Evolutionary conservation across 2,888 invertebrate species (phyloP).

Genomic region (Plebejus anna): DNA sequence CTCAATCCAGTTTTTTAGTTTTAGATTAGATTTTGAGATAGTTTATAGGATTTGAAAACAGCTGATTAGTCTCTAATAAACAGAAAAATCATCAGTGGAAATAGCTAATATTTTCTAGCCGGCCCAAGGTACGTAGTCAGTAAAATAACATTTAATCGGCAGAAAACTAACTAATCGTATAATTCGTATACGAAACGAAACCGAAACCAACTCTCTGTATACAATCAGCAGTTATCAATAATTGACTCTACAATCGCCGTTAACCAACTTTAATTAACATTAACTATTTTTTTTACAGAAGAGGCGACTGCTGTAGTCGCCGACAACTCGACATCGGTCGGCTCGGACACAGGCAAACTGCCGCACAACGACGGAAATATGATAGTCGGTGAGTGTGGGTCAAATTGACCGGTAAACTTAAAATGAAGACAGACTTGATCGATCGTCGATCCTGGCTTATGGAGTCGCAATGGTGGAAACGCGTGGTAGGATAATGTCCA

Average conservation of each 20-base stretch:
- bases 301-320: constrained; percentile 54
- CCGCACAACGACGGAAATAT: constrained; percentile 69
- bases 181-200: too few species aligned
- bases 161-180: too few species aligned
- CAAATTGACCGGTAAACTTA: background rate
- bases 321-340: constrained; percentile 45
- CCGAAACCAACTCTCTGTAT: too few species aligned
- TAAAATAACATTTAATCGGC: too few species aligned
- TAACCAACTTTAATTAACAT: too few species aligned
- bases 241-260: too few species aligned
- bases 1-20: background rate
- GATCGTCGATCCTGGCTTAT: too few species aligned
- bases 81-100: background rate
- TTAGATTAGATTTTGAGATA: background rate
- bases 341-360: constrained; percentile 53
- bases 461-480: too few species aligned
- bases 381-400: constrained; percentile 65
- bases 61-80: background rate
- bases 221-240: too few species aligned
- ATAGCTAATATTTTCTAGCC: background rate
- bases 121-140: background rate
- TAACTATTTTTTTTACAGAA: constrained; percentile 50
- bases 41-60: background rate
- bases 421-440: too few species aligned
- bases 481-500: too few species aligned